Evolutionary conservation across 2,888 invertebrate species (phyloP), one percentile per base, ranked within the genome.

Genomic region (Petrophora chlorosata): DNA sequence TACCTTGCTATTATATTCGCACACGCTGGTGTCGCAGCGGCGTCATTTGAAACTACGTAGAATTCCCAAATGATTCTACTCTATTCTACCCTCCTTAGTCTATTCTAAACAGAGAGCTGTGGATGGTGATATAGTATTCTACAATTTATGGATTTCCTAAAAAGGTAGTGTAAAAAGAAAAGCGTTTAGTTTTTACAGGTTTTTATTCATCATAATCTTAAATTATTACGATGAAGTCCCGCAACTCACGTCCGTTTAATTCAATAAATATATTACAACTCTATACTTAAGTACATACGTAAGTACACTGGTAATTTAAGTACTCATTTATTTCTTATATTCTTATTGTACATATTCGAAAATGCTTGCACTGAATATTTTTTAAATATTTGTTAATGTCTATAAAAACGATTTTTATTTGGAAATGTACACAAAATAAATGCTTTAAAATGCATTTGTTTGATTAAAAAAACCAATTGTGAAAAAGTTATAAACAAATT

Each of bases 231-330:
- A 81, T 77, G 80, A 73, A 59, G 53, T 62, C 52, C 56, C 62
- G 58, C 65, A 62, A 70, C 64, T 67, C 69, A 68, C 58, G 63
- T 67, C 65, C 63, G 60, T 69, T 72, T 68, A 67, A 59, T 68
- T 76, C 71, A 79, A 79, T 83, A 83, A 84, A 86, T 85, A 87
- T 86, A 81, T 82, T 84, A 88, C 85, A 85, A 72, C 69, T 77
- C 74, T 82, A 82, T 81, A 53, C 65, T 59, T 71, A 72, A 70
- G 70, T 70, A 72, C 70, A 70, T 73, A 71, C 73, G 57, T 44
- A 41, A 55, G 42, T 52, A 43, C 52, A 51, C 26, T 16, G 40
- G 50, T 55, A 40, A 43, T 44, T 23, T 55, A 54, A 50, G 59
- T 63, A 59, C 61, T 44, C 16, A 19, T 2, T 22, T 5, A 5